phyloP scores from a whole-genome alignment of 2,113 vertebrate species.

The Dicrurus megarhynchus region DNA sequence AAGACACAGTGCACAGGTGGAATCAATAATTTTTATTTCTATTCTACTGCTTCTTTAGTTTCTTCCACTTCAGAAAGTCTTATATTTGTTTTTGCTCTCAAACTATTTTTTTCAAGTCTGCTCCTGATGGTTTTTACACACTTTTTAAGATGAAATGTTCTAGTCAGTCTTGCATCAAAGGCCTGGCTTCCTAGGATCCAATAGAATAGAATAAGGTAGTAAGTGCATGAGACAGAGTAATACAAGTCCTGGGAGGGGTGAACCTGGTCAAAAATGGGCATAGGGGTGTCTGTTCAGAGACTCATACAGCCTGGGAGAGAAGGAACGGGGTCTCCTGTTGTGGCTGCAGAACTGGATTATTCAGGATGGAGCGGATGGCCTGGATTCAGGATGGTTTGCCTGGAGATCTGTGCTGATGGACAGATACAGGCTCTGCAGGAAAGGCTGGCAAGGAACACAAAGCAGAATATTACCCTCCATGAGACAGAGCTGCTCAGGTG shows the following conservation, averaged over 20 bases:
- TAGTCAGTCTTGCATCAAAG: not conserved
- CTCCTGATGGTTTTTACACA: accelerated
- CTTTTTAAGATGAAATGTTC: not conserved
- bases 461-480: not conserved
- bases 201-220: not conserved
- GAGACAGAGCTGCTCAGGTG: not conserved
- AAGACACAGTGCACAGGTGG: not conserved
- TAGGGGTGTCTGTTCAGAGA: not conserved
- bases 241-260: not conserved
- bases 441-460: not conserved
- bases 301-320: not conserved
- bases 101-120: not conserved
- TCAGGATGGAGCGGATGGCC: not conserved
- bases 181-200: not conserved
- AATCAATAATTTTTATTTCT: not conserved
- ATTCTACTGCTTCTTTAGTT: not conserved
- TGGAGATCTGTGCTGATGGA: not conserved
- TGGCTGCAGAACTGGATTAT: not conserved
- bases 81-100: not conserved
- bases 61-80: not conserved
- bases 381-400: not conserved
- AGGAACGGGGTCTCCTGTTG: not conserved
- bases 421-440: not conserved
- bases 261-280: not conserved
- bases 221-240: not conserved